Evolutionary conservation across 2,113 vertebrate species (phyloP).

Genomic region (Rafetus swinhoei): DNA sequence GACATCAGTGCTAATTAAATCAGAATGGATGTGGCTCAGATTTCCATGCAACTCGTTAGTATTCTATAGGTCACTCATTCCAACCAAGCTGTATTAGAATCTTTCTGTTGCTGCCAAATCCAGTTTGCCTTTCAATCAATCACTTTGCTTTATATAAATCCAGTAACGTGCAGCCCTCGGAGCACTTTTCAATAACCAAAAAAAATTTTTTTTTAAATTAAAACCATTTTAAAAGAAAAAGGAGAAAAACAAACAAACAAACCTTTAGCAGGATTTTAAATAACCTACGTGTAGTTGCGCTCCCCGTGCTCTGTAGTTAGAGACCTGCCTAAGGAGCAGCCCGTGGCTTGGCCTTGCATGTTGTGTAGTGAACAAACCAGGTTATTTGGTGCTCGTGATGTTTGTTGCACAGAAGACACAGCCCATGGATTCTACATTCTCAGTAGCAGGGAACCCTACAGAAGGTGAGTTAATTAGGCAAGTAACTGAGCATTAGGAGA

Average conservation of each 20-base stretch:
- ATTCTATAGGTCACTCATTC: neutral
- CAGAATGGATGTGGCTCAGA: no score
- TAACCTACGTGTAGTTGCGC: neutral
- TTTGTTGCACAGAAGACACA: neutral
- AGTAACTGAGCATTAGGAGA: conserved; percentile 5
- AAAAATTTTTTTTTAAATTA: neutral
- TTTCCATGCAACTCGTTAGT: neutral
- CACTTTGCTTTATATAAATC: neutral
- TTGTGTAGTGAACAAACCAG: neutral
- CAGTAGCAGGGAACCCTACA: neutral
- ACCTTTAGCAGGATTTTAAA: neutral
- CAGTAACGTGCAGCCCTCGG: neutral
- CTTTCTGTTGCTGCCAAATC: neutral
- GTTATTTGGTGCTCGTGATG: neutral
- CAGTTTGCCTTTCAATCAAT: conserved; percentile 13
- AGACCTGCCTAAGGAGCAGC: neutral
- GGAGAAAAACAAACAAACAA: neutral
- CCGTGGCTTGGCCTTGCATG: neutral
- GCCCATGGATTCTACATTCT: neutral
- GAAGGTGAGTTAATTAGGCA: conserved; percentile 4
- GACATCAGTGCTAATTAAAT: no score
- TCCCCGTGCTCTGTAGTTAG: neutral
- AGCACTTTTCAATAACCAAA: neutral
- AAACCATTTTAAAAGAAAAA: neutral
- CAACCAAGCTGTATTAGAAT: neutral